Evolutionary conservation across 1,140 invertebrate species (phyloP).

Genomic region (Cydia fagiglandana): DNA sequence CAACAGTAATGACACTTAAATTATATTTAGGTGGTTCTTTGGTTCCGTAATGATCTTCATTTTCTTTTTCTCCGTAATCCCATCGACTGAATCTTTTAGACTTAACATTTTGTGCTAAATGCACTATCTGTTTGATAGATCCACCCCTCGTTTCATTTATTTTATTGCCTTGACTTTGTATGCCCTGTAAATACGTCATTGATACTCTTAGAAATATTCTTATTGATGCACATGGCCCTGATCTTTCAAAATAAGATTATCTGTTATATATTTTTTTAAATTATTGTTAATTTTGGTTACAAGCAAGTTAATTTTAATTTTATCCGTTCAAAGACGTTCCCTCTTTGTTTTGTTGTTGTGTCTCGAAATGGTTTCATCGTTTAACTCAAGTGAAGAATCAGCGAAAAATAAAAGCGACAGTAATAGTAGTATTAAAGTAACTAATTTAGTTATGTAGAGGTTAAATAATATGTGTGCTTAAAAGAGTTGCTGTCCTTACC

Average conservation of each 20-base stretch:
- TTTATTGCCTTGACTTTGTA: background rate
- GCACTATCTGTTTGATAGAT: conserved; percentile 7
- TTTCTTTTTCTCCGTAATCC: background rate
- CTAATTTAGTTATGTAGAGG: no score
- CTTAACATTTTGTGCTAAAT: conserved; percentile 3
- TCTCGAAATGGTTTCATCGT: background rate
- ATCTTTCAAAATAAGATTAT: no score
- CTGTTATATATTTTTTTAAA: no score
- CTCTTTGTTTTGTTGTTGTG: background rate
- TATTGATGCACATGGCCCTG: no score
- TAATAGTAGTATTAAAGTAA: no score
- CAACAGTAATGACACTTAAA: background rate
- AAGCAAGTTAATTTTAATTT: no score
- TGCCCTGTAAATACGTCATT: background rate
- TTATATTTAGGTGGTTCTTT: background rate
- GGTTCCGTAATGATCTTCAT: background rate
- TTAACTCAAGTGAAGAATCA: background rate
- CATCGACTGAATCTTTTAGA: conserved; percentile 10
- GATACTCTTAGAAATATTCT: background rate
- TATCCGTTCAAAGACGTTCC: background rate
- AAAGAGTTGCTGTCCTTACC: conserved; percentile 1
- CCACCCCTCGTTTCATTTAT: conserved; percentile 1
- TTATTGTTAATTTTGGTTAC: no score
- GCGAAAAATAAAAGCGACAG: background rate
- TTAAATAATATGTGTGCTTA: no score